A percentile compares a stretch with the other conserved stretches of the same genome.
phyloP scores from a whole-genome alignment of 1,140 invertebrate species.

The Tetraneura akinire region DNA sequence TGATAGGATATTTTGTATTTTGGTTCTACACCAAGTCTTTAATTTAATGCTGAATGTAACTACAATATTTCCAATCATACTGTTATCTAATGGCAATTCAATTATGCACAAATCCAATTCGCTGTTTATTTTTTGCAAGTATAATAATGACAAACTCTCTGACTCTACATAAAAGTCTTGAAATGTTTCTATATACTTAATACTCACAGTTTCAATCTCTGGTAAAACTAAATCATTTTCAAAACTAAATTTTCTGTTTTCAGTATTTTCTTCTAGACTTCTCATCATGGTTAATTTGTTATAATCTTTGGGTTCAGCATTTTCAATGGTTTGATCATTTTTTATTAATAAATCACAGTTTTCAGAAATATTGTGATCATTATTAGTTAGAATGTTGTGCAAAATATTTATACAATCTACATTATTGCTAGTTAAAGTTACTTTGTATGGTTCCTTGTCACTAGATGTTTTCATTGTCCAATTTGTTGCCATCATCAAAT shows the following conservation, averaged over 20 bases:
- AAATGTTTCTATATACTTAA: neutral
- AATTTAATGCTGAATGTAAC: neutral
- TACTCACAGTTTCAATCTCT: neutral
- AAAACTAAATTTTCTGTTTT: neutral
- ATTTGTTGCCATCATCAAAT: neutral
- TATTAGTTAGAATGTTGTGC: neutral
- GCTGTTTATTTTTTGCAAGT: neutral
- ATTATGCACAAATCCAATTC: conserved; percentile 3
- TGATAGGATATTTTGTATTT: neutral
- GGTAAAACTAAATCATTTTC: conserved; percentile 4
- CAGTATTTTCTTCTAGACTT: neutral
- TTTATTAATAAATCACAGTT: neutral
- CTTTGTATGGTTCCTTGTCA: conserved; percentile 1
- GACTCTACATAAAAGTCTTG: conserved; percentile 7
- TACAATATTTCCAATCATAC: neutral
- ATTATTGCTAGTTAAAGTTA: neutral
- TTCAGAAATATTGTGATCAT: neutral
- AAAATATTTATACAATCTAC: conserved; percentile 15
- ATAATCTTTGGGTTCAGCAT: neutral
- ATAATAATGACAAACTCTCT: neutral
- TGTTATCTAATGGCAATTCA: neutral
- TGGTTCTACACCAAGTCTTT: conserved; percentile 35
- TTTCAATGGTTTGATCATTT: too few relatives aligned
- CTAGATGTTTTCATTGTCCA: conserved; percentile 21
- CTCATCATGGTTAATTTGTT: too few relatives aligned